A percentile compares a stretch with the other conserved stretches of the same genome.
Conservation (phyloP, 2,797 vertebrate species). For the Acrossocheilus wenchowensis region DNA sequence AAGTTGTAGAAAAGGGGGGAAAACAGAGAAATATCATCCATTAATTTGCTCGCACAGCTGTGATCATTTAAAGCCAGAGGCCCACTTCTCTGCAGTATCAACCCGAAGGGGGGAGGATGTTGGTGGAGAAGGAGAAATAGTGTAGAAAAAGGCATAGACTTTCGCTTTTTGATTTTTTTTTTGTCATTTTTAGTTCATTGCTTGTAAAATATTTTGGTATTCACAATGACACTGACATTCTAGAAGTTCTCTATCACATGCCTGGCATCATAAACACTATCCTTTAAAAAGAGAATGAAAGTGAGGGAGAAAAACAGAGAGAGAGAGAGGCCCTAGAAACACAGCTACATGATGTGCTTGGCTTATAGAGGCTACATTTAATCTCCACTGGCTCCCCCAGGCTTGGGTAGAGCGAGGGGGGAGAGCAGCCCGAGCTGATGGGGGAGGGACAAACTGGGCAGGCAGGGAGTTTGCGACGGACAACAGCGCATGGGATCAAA, state of each 20-base stretch:
- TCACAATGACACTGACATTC: conserved; percentile 32
- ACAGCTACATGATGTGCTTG: conserved; percentile 91
- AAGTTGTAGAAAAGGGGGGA: conserved; percentile 45
- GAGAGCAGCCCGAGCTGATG: conserved; percentile 68
- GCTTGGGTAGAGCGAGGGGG: conserved; percentile 82
- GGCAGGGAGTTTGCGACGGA: conserved; percentile 85
- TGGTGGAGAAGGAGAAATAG: conserved; percentile 42
- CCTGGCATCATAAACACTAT: conserved; percentile 66
- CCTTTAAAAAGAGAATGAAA: conserved; percentile 60
- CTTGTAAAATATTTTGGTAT: conserved; percentile 47
- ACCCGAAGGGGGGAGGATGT: conserved; percentile 52
- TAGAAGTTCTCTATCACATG: conserved; percentile 50
- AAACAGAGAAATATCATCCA: conserved; percentile 75
- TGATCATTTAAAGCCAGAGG: conserved; percentile 80
- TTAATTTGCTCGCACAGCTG: conserved; percentile 81
- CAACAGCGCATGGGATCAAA: conserved; percentile 84
- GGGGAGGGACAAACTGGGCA: conserved; percentile 72
- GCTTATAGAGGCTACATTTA: conserved; percentile 96
- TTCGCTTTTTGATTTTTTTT: conserved; percentile 64
- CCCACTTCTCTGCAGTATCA: conserved; percentile 72
- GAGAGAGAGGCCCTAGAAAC: conserved; percentile 77
- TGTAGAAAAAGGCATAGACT: conserved; percentile 37
- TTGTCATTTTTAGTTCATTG: conserved; percentile 66
- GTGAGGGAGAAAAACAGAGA: conserved; percentile 50
- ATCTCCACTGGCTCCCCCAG: conserved; percentile 92